Percentiles rank a stretch among this genome's conserved stretches.
Conservation (phyloP, 2,797 vertebrate genomes). For the Agapornis canus region DNA sequence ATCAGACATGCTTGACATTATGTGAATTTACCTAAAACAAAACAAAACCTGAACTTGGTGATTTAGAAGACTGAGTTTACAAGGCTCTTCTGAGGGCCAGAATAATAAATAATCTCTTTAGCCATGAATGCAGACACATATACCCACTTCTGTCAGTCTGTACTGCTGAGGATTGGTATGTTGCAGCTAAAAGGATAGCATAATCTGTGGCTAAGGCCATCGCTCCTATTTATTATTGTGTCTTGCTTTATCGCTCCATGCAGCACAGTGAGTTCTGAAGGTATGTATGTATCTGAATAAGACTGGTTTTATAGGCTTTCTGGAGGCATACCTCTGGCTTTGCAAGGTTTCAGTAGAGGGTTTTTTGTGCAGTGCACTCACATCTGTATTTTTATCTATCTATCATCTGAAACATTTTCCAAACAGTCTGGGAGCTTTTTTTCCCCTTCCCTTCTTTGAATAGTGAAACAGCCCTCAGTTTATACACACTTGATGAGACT, state of each 20-base stretch:
- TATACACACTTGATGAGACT: background rate
- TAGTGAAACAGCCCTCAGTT: background rate
- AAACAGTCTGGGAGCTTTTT: background rate
- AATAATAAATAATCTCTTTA: background rate
- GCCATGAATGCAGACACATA: too few species aligned
- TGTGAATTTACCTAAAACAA: background rate
- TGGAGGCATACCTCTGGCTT: background rate
- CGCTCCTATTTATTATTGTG: fast-evolving
- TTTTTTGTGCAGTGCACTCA: background rate
- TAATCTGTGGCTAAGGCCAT: background rate
- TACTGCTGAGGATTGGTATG: background rate
- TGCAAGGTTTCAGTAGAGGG: background rate
- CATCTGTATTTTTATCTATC: background rate
- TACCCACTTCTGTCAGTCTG: background rate
- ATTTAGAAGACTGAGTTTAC: background rate
- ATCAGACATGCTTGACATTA: background rate
- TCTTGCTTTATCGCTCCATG: background rate
- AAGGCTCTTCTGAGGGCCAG: background rate
- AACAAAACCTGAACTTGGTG: background rate
- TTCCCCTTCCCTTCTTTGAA: background rate
- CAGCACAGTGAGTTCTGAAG: background rate
- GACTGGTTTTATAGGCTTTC: background rate
- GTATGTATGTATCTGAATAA: background rate
- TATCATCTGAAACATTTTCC: background rate
- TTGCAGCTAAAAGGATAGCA: background rate